Evolutionary conservation across 2,888 invertebrate species (phyloP).

Genomic region (Hypsopygia costalis): DNA sequence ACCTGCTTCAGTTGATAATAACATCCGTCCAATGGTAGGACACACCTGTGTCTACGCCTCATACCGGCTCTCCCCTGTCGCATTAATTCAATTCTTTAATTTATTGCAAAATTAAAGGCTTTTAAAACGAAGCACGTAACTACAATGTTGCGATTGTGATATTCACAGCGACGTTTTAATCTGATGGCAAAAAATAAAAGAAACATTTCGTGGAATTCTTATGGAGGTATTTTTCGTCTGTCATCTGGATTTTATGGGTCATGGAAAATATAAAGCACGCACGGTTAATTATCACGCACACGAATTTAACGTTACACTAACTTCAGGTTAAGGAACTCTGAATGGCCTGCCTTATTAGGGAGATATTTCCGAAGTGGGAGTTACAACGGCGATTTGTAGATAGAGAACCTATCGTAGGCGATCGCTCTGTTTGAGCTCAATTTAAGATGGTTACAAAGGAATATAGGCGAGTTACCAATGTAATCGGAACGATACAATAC

Average conservation of each 20-base stretch:
- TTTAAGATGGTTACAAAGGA: neutral
- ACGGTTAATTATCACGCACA: slow-evolving; percentile 10
- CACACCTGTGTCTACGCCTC: neutral
- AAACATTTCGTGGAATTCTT: slow-evolving; percentile 4
- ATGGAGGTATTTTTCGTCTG: slow-evolving; percentile 17
- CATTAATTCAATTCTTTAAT: slow-evolving; percentile 49
- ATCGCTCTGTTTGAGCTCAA: slow-evolving; percentile 2
- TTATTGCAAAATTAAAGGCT: slow-evolving; percentile 43
- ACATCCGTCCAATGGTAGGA: neutral
- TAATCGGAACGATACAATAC: slow-evolving; percentile 1
- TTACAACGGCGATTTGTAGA: slow-evolving; percentile 9
- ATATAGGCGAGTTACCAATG: neutral
- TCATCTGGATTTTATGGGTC: slow-evolving; percentile 18
- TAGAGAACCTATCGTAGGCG: slow-evolving; percentile 9
- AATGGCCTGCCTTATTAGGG: slow-evolving; percentile 5
- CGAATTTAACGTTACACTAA: slow-evolving; percentile 9
- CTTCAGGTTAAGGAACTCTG: neutral
- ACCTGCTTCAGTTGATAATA: no score
- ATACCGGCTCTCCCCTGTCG: slow-evolving; percentile 36
- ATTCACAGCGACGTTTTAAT: slow-evolving; percentile 47
- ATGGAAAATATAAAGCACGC: slow-evolving; percentile 17
- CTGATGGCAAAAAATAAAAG: slow-evolving; percentile 25
- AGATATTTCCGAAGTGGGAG: slow-evolving; percentile 8
- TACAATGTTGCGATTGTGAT: slow-evolving; percentile 53
- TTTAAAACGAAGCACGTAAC: slow-evolving; percentile 30